Conservation (phyloP, 2,888 invertebrate genomes). For the Phengaris arion region DNA sequence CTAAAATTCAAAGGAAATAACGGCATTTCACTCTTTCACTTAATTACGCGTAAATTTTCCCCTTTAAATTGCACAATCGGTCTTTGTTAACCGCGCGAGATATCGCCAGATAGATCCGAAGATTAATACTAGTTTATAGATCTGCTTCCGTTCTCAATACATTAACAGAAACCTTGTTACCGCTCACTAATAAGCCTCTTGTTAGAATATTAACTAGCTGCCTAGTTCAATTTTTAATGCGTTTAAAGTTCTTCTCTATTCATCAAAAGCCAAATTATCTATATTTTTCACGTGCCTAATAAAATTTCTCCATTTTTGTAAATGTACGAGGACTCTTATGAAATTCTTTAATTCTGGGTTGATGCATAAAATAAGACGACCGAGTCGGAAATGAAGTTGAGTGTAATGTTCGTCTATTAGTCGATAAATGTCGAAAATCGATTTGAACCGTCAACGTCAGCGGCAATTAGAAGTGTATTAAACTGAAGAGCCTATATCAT, state of each 20-base stretch:
- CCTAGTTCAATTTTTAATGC: no score
- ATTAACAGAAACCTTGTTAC: slow-evolving; percentile 38
- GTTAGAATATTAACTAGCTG: background rate
- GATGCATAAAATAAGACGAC: background rate
- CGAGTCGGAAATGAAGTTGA: background rate
- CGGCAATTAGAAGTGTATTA: slow-evolving; percentile 34
- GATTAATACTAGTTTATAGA: slow-evolving; percentile 46
- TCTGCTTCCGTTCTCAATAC: slow-evolving; percentile 43
- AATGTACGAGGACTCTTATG: background rate
- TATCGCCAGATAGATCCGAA: slow-evolving; percentile 51
- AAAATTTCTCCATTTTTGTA: no score
- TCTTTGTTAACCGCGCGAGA: slow-evolving; percentile 48
- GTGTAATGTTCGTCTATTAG: slow-evolving; percentile 21
- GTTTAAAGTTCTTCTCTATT: no score
- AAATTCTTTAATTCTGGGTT: background rate
- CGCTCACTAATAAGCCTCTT: slow-evolving; percentile 40
- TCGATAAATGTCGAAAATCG: slow-evolving; percentile 36
- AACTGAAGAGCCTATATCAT: slow-evolving; percentile 51
- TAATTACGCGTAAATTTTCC: slow-evolving; percentile 18
- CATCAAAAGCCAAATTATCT: no score
- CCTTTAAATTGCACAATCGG: slow-evolving; percentile 19
- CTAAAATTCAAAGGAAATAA: background rate
- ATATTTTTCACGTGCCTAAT: no score
- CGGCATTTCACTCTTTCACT: background rate
- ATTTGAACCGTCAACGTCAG: slow-evolving; percentile 30